Base-by-base conservation (phyloP, 2,888 invertebrate species). In the Megastigmus dorsalis region DNA sequence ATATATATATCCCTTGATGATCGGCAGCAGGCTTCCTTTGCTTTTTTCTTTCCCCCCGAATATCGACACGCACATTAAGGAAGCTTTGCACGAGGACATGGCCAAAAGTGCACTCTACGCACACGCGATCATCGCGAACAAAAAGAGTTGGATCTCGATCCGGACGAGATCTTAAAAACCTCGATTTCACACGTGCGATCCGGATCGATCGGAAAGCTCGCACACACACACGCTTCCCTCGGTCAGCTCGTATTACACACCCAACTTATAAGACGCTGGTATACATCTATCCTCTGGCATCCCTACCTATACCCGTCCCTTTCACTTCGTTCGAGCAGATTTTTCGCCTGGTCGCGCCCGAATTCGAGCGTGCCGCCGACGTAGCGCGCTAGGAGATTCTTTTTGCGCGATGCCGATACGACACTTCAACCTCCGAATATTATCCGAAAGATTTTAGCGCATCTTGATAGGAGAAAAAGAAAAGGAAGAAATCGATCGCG, bases 241-340 rank as follows among this genome's bases (percentile, higher is more conserved):
- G 63, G n/a, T n/a, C n/a, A n/a, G 59, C 59, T 73, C 72, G 52
- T 60, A 28, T 73, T 73, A 66, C 70, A 6, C n/a, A n/a, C n/a
- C n/a, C n/a, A 60, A 43, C 33, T 48, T 38, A 36, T 50, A 50
- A 48, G 30, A 62, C 18, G 10, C 18, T 3, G 3, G 45, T 38
- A n/a, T n/a, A n/a, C n/a, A n/a, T 38, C 2, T 45, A 45, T 48
- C 2, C 48, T 1, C 4, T 9, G 41, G 41, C 18, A 50, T 15
- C 52, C 54, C 74, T 73, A 77, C n/a, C 9, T 30, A 43, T 33
- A 18, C 5, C 78, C 78, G 83, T 84, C 84, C 81, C 79, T 82
- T 84, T 83, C 82, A 82, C 82, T 85, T 82, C 80, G 85, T 83
- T 82, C 84, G 80, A 76, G 79, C 79, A 84, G 83, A 83, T 83